phyloP scores from a whole-genome alignment of 2,113 vertebrate species.

The Colaptes auratus region DNA sequence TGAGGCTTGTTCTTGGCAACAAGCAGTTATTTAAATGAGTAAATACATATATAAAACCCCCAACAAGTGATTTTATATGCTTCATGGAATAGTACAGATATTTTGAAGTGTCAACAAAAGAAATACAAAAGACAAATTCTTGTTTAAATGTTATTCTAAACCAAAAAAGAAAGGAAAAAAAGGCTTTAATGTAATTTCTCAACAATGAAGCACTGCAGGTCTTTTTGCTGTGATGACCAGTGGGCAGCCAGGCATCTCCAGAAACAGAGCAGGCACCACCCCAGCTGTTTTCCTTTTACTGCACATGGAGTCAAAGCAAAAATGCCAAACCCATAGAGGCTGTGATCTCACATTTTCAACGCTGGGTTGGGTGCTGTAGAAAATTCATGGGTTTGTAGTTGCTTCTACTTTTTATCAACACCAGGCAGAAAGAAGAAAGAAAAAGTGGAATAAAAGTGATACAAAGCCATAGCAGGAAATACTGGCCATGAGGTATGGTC shows the following conservation, averaged over 20 bases:
- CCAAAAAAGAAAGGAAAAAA: neutral
- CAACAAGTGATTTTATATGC: neutral
- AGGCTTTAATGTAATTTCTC: neutral
- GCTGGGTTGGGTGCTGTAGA: neutral
- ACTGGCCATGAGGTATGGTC: rapidly evolving
- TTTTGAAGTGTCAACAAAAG: neutral
- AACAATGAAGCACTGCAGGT: neutral
- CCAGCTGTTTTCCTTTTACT: neutral
- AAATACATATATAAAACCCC: neutral
- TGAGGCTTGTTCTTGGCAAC: neutral
- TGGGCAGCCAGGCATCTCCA: neutral
- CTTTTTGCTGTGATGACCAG: neutral
- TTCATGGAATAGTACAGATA: neutral
- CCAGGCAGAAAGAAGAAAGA: neutral
- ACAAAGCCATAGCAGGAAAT: neutral
- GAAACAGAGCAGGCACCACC: neutral
- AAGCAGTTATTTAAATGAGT: neutral
- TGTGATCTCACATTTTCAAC: neutral
- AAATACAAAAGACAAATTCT: neutral
- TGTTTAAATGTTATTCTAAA: neutral
- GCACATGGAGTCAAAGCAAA: neutral
- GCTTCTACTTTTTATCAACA: neutral
- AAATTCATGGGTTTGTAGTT: neutral
- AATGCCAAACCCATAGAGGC: neutral
- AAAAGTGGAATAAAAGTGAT: neutral